Percentiles rank a stretch among this genome's conserved stretches.
Conservation (phyloP, 2,888 invertebrate species). For the Noctua fimbriata region DNA sequence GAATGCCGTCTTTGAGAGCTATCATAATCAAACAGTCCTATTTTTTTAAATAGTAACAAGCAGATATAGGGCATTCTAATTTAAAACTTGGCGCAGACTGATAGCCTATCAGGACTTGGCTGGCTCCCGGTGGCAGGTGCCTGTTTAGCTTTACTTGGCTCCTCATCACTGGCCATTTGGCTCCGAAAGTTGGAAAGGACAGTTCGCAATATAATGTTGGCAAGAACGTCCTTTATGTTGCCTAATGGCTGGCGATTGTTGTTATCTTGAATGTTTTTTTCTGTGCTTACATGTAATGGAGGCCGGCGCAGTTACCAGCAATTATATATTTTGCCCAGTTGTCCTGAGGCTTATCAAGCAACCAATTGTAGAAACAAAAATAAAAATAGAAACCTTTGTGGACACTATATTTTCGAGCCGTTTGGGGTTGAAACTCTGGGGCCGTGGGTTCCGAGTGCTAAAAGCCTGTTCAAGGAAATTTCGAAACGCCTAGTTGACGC, state of each 20-base stretch:
- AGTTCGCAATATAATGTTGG: slow-evolving; percentile 72
- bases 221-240: slow-evolving; percentile 58
- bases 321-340: not conserved
- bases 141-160: slow-evolving; percentile 76
- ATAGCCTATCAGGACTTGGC: slow-evolving; percentile 72
- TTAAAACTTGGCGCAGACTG: slow-evolving; percentile 79
- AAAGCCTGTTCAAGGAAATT: too few relatives aligned
- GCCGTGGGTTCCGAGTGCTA: too few relatives aligned
- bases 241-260: slow-evolving; percentile 39
- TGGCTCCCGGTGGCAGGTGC: slow-evolving; percentile 76
- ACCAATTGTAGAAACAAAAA: not conserved
- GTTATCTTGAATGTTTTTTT: slow-evolving; percentile 43
- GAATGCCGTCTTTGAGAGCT: not conserved
- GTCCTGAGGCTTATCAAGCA: not conserved
- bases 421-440: too few relatives aligned
- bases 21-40: not conserved
- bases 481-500: too few relatives aligned
- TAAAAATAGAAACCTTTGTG: not conserved
- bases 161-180: slow-evolving; percentile 76
- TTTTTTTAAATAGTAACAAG: not conserved
- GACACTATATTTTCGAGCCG: too few relatives aligned
- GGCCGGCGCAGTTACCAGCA: not conserved
- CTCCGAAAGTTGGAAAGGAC: slow-evolving; percentile 63
- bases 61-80: slow-evolving; percentile 68
- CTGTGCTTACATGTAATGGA: slow-evolving; percentile 17